These are phyloP conservation scores for Mylabris sibirica DNA, from an alignment of 2,888 invertebrate genomes.

Conservation along the genomic window DNA sequence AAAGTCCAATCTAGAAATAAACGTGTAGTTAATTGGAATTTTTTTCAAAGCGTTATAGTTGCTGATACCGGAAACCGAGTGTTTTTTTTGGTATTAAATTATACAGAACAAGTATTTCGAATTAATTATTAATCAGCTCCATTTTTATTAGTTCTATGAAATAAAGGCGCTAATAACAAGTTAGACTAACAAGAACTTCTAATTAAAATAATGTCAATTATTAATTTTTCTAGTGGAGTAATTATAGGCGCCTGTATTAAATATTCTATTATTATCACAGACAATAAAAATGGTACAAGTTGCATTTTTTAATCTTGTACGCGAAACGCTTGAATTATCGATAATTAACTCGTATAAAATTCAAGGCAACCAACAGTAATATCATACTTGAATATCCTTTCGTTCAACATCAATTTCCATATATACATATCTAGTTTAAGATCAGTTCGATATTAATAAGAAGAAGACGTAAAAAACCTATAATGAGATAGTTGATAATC, in stretches of 20 bases:
- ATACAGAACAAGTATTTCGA: neutral
- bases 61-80: constrained; percentile 21
- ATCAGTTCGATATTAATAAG: neutral
- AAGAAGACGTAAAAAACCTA: neutral
- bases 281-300: neutral
- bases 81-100: neutral
- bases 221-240: neutral
- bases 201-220: neutral
- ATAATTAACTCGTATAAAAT: neutral
- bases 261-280: neutral
- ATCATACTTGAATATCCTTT: neutral
- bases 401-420: neutral
- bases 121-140: neutral
- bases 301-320: neutral
- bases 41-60: constrained; percentile 18
- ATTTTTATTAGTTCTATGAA: neutral
- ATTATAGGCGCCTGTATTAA: neutral
- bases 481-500: neutral
- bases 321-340: neutral
- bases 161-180: neutral
- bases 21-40: constrained; percentile 27
- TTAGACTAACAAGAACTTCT: neutral
- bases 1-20: neutral
- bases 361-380: constrained; percentile 16
- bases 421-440: constrained; percentile 12